Conservation (phyloP, 2,113 vertebrate species). For the Malaclemys terrapin region DNA sequence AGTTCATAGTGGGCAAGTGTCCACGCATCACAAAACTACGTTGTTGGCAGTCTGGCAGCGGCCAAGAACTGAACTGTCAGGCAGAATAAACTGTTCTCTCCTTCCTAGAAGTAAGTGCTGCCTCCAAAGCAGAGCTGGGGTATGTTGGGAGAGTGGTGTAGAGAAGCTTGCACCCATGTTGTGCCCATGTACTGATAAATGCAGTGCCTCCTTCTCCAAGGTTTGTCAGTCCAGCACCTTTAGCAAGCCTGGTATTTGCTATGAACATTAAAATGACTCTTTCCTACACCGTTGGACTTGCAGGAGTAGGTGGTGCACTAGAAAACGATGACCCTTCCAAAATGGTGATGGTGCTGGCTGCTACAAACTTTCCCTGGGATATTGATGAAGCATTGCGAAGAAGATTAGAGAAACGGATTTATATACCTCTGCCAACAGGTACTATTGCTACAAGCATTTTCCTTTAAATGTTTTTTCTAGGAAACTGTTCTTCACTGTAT, state of each 20-base stretch:
- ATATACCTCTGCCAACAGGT: slow-evolving; percentile 88
- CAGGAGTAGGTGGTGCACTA: slow-evolving; percentile 85
- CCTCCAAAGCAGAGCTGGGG: neutral
- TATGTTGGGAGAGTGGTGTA: neutral
- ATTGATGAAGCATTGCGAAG: slow-evolving; percentile 86
- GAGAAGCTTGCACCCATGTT: neutral
- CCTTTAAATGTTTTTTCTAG: slow-evolving; percentile 12
- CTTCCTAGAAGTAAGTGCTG: neutral
- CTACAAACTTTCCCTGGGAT: slow-evolving; percentile 89
- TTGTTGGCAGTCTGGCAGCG: neutral
- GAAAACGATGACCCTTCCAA: slow-evolving; percentile 87
- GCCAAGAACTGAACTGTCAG: neutral
- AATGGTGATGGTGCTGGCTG: slow-evolving; percentile 89
- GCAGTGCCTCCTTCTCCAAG: neutral
- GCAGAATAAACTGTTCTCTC: neutral
- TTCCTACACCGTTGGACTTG: slow-evolving; percentile 13
- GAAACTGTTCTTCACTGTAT: neutral
- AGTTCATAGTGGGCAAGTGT: neutral
- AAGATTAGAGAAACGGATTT: slow-evolving; percentile 87
- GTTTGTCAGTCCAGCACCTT: neutral
- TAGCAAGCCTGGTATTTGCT: neutral
- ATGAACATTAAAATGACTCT: neutral
- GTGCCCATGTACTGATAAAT: neutral
- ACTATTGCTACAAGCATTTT: slow-evolving; percentile 15
- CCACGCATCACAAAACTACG: neutral